Base-by-base conservation (phyloP, 2,113 vertebrate genomes). In the Arvicanthis niloticus region DNA sequence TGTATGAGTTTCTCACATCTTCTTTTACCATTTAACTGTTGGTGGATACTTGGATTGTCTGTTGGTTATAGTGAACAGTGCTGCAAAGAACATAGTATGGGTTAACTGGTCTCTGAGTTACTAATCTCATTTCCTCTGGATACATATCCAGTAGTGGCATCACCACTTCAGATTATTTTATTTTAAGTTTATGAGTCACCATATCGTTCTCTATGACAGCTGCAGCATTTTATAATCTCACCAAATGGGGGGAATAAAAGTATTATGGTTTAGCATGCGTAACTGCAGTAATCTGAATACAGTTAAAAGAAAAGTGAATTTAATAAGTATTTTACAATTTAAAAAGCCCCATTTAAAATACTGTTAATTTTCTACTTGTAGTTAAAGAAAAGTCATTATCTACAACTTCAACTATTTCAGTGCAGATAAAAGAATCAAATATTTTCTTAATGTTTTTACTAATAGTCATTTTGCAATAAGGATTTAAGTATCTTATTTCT, bases 351-450 rank as follows among this genome's bases (percentile, higher is more conserved):
- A 81, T 75, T 40, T 87, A 56, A 94, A 88, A 93, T 87, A 10
- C 22, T 76, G 70, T 53, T 77, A 37, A 24, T 58, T 95, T 95
- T 93, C 22, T 77, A 93, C 58, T 82, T 75, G 15, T 7, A 68
- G 21, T 76, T 87, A 81, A 91, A 89, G 67, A 91, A 78, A 84
- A 95, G 89, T 37, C 8, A 76, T 75, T 76, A 85, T 72, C 31
- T 91, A 45, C 48, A 93, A 70, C 11, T 73, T 93, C 7, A 86
- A 37, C 37, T 91, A 88, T 94, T 91, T 77, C 31, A 87, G 56
- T 90, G 48, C 2, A 86, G 42, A n/a, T 88, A 70, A 88, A 58
- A 62, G 72, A 67, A 88, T 53, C 24, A 58, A 89, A 78, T 40
- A 95, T 77, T 60, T 88, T 93, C 22, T 89, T 82, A 24, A 19